phyloP scores from a whole-genome alignment of 2,113 vertebrate genomes.

The Aspidoscelis tigris region DNA sequence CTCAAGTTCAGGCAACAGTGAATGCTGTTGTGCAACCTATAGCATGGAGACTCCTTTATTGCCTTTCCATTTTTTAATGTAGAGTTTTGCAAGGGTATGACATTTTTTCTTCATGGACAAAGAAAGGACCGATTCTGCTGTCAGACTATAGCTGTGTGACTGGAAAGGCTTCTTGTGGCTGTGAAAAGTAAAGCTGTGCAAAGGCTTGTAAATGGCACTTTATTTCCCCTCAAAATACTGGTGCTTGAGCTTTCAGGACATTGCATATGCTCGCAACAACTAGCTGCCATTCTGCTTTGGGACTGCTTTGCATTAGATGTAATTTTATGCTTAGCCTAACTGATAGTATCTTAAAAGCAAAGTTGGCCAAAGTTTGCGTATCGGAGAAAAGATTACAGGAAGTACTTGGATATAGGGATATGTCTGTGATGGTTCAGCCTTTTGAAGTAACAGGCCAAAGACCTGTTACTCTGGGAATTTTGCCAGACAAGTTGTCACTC shows the following conservation, averaged over 20 bases:
- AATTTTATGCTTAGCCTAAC: constrained; percentile 24
- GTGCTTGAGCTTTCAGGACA: background rate
- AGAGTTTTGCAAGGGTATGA: background rate
- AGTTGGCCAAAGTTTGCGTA: constrained; percentile 10
- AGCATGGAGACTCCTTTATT: background rate
- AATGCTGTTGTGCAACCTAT: too few relatives aligned
- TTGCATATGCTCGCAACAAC: background rate
- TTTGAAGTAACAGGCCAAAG: background rate
- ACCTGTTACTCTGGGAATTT: background rate
- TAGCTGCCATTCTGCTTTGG: constrained; percentile 13
- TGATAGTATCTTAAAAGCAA: constrained; percentile 25
- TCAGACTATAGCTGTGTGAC: background rate
- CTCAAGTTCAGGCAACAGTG: too few relatives aligned
- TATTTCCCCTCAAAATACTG: too few relatives aligned
- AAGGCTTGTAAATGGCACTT: background rate
- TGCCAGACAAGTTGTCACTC: background rate
- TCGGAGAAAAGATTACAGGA: background rate
- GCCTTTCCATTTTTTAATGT: background rate
- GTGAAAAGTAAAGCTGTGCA: background rate
- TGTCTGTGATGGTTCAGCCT: background rate
- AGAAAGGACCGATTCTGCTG: background rate
- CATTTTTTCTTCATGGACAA: background rate
- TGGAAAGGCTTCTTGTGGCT: background rate
- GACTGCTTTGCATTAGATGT: constrained; percentile 31
- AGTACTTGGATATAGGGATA: constrained; percentile 1